Conservation (phyloP, 2,797 vertebrate genomes). For the Enteromius paludinosus region DNA sequence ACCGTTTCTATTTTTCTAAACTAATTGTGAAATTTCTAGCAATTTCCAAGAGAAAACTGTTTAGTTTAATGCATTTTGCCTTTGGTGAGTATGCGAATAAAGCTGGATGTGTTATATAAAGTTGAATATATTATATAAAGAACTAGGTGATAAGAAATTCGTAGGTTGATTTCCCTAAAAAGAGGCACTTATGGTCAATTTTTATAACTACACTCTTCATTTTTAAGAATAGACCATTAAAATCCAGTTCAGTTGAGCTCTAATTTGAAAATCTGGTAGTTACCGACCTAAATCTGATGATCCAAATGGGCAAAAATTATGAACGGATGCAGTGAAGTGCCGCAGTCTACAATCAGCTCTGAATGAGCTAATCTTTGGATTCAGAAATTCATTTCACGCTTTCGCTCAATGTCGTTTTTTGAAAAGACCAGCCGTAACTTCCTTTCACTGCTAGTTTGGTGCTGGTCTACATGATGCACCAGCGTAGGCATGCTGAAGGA, state of each 20-base stretch:
- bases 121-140: background rate
- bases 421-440: background rate
- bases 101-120: background rate
- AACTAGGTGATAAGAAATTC: background rate
- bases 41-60: background rate
- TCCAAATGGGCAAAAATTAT: slow-evolving; percentile 53
- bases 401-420: background rate
- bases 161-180: background rate
- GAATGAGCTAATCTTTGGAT: slow-evolving; percentile 41
- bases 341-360: slow-evolving; percentile 27
- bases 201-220: background rate
- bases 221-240: slow-evolving; percentile 14
- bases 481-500: background rate
- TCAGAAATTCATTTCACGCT: slow-evolving; percentile 18
- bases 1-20: background rate
- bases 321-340: slow-evolving; percentile 64
- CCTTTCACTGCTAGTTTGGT: background rate
- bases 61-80: background rate
- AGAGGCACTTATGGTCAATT: background rate
- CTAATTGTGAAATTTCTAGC: background rate
- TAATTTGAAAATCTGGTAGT: slow-evolving; percentile 12
- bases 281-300: background rate
- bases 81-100: background rate
- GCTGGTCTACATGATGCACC: background rate
- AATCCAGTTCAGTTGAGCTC: background rate